Percentiles rank a stretch among this genome's conserved stretches.
These are phyloP conservation scores for Therioaphis trifolii DNA, from an alignment of 2,888 invertebrate species.

Conservation along the genomic window DNA sequence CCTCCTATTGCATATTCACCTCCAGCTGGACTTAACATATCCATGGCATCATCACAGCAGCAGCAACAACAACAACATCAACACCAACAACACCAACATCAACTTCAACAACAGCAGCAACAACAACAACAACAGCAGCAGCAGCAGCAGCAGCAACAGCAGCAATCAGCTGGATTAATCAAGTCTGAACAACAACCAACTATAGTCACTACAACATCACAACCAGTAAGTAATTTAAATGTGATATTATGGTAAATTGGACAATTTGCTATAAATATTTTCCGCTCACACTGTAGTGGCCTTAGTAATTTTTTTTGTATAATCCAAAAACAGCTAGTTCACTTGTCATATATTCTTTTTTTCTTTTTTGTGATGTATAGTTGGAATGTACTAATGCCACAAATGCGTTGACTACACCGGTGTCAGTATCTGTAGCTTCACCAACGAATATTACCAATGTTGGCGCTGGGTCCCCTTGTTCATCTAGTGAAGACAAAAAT, in stretches of 20 bases:
- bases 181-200: conserved; percentile 46
- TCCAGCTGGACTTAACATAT: conserved; percentile 68
- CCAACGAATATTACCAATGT: conserved; percentile 62
- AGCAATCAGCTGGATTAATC: conserved; percentile 40
- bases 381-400: conserved; percentile 62
- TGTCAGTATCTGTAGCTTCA: conserved; percentile 62
- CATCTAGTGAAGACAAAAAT: conserved; percentile 62
- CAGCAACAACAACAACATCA: conserved; percentile 47
- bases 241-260: conserved; percentile 18
- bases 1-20: conserved; percentile 68
- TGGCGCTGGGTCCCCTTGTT: conserved; percentile 62
- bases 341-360: conserved; percentile 45
- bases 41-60: conserved; percentile 47
- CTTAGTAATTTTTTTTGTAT: conserved; percentile 52
- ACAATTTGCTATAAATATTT: conserved; percentile 50
- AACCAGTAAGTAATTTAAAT: conserved; percentile 35
- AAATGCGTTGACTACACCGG: conserved; percentile 61
- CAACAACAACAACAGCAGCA: conserved; percentile 37
- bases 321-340: conserved; percentile 50
- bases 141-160: conserved; percentile 32
- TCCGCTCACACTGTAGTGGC: conserved; percentile 49
- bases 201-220: conserved; percentile 48
- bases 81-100: conserved; percentile 30
- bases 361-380: conserved; percentile 59
- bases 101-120: conserved; percentile 23